Conservation (phyloP, 1,140 invertebrate species). For the Gonatopus flavifemur region DNA sequence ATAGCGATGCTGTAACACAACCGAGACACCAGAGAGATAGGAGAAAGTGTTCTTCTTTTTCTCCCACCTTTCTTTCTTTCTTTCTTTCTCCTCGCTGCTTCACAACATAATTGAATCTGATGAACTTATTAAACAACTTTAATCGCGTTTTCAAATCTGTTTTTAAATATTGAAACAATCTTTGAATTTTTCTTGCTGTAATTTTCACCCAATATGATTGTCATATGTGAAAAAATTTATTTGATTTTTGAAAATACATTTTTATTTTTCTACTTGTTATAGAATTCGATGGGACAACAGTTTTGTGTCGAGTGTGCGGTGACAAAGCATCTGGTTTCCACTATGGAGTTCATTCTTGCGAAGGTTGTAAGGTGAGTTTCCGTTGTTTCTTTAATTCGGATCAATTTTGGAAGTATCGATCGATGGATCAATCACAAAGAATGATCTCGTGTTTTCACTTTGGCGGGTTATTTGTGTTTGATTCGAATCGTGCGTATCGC, state of each 20-base stretch:
- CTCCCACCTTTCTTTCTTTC: conserved; percentile 38
- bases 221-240: too few relatives aligned
- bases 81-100: too few relatives aligned
- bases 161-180: too few relatives aligned
- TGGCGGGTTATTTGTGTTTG: too few relatives aligned
- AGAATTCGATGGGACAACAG: conserved; percentile 99
- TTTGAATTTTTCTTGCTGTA: too few relatives aligned
- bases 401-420: background rate
- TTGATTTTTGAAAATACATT: conserved; percentile 2
- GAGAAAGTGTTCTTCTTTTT: conserved; percentile 56
- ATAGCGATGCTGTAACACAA: conserved; percentile 55
- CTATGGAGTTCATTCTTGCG: conserved; percentile 98
- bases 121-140: too few relatives aligned
- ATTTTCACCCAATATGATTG: too few relatives aligned
- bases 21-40: conserved; percentile 39
- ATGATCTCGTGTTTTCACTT: conserved; percentile 13
- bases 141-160: too few relatives aligned
- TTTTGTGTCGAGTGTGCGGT: conserved; percentile 97
- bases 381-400: conserved; percentile 1
- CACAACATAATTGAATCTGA: too few relatives aligned
- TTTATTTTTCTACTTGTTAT: conserved; percentile 62
- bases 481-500: conserved; percentile 5
- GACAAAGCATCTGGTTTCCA: conserved; percentile 99
- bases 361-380: conserved; percentile 95
- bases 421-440: background rate